phyloP scores from a whole-genome alignment of 2,888 invertebrate species.

The Ornithoptera priamus region DNA sequence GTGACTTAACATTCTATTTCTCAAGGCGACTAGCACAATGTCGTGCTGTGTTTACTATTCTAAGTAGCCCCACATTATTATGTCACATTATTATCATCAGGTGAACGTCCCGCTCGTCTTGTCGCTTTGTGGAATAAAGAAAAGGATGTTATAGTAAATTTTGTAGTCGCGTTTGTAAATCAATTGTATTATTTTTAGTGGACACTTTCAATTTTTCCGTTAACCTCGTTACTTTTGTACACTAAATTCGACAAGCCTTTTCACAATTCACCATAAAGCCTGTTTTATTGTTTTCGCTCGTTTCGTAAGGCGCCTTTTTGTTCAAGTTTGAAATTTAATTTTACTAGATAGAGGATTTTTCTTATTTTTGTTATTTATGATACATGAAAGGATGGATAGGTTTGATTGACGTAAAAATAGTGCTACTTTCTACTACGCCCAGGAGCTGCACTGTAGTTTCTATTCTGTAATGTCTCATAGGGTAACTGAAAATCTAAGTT shows the following conservation, averaged over 20 bases:
- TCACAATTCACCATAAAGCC: conserved; percentile 16
- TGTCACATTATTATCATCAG: too few relatives aligned
- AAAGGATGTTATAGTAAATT: background rate
- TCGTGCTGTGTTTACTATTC: too few relatives aligned
- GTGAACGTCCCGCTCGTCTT: too few relatives aligned
- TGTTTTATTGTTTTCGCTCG: conserved; percentile 10
- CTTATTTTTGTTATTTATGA: background rate
- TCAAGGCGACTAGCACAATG: too few relatives aligned
- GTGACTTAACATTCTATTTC: too few relatives aligned
- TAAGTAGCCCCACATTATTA: too few relatives aligned
- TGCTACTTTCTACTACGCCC: conserved; percentile 1
- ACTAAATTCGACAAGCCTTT: conserved; percentile 13
- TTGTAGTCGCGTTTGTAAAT: background rate
- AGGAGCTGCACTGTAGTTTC: conserved; percentile 9
- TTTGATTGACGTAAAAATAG: conserved; percentile 3
- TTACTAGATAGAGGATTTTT: background rate
- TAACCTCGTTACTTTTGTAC: conserved; percentile 11
- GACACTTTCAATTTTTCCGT: conserved; percentile 17
- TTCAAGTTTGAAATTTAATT: background rate
- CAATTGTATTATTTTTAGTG: background rate
- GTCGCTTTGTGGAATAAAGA: background rate
- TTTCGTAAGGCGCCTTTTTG: conserved; percentile 14
- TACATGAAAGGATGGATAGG: background rate
- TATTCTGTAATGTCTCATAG: conserved; percentile 6
- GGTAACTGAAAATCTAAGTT: conserved; percentile 10